Evolutionary conservation across 2,797 vertebrate genomes (phyloP).

Genomic region (Peromyscus melanophrys): DNA sequence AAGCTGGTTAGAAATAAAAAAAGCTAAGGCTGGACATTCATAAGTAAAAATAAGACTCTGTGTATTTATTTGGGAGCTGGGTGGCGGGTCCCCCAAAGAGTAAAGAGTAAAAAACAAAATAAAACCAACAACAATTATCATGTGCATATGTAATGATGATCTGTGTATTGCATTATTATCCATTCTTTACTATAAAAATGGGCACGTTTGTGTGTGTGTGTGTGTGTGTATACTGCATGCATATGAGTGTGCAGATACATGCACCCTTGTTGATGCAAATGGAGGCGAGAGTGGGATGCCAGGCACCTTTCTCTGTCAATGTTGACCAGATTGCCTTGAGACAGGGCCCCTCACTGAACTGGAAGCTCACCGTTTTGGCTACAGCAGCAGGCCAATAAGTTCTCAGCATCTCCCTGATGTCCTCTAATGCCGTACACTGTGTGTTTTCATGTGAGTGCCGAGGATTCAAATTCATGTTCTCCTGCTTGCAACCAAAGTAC

Average conservation of each 20-base stretch:
- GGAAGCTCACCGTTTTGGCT: background rate
- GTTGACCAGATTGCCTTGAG: background rate
- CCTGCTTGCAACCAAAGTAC: background rate
- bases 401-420: background rate
- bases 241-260: background rate
- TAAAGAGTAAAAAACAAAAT: background rate
- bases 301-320: background rate
- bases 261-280: background rate
- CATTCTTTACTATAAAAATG: background rate
- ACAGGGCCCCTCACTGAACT: background rate
- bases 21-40: background rate
- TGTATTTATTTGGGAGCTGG: background rate
- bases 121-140: background rate
- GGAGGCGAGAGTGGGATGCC: background rate
- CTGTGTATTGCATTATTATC: background rate
- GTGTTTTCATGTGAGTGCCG: no score
- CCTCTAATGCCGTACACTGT: background rate
- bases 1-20: background rate
- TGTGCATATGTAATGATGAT: background rate
- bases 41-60: background rate
- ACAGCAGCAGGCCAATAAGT: accelerated
- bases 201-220: background rate
- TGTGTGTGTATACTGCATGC: background rate
- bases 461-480: background rate
- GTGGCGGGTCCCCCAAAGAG: background rate